Evolutionary conservation across 2,113 vertebrate species (phyloP).

Genomic region (Hymenochirus boettgeri): DNA sequence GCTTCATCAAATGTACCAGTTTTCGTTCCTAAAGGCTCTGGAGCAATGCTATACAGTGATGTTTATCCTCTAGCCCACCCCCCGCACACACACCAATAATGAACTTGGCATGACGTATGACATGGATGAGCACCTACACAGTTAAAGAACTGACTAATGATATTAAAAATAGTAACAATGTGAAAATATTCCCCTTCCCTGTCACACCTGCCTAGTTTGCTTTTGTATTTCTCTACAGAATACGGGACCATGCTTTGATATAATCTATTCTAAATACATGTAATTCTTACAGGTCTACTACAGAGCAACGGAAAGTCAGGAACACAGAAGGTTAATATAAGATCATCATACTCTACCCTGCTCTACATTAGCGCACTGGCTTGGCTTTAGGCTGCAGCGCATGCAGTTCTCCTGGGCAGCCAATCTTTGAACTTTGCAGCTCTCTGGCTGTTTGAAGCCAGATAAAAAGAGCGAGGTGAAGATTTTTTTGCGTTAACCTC

Average conservation of each 20-base stretch:
- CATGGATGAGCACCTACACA: background rate
- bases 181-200: background rate
- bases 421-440: constrained; percentile 32
- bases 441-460: constrained; percentile 34
- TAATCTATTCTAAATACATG: too few relatives aligned
- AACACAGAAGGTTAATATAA: background rate
- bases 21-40: background rate
- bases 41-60: background rate
- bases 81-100: background rate
- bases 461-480: constrained; percentile 41
- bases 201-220: too few relatives aligned
- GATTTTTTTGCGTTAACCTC: constrained; percentile 20
- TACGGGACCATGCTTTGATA: too few relatives aligned
- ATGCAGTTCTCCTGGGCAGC: constrained; percentile 15
- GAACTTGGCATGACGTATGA: background rate
- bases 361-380: background rate
- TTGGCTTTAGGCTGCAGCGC: background rate
- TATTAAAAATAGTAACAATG: background rate
- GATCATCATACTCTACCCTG: constrained; percentile 2
- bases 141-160: background rate
- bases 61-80: background rate
- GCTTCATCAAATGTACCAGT: background rate
- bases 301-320: too few relatives aligned
- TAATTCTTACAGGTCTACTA: too few relatives aligned
- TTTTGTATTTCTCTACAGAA: too few relatives aligned